Base-by-base conservation (phyloP, 2,797 vertebrate genomes). In the Apogon talboti region DNA sequence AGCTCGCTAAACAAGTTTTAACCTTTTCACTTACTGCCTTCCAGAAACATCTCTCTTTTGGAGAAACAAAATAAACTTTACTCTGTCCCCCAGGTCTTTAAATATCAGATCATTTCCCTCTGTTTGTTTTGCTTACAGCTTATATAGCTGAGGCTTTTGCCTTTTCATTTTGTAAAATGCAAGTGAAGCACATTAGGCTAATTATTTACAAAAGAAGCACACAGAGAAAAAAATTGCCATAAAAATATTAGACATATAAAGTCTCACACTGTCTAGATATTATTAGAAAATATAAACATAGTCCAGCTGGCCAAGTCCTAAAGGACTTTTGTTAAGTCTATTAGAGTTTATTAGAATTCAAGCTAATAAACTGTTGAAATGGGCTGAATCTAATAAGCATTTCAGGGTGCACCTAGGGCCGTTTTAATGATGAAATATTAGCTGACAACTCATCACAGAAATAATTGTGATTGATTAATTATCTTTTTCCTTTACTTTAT, bases 161-260 rank as follows among this genome's bases (percentile, higher is more conserved):
- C 33, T 56, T 21, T 72, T 69, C 37, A 41, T 79, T 86, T 69
- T 35, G 46, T 62, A 47, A 76, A 78, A 71, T 66, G 53, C 51
- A 11, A 52, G 38, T 51, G 18, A 62, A 66, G 42, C 67, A 47
- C 41, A 79, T 79, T 55, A 66, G 49, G 43, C 46, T 76, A 78
- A 76, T 74, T 62, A 78, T 64, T 48, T 52, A 51, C 50, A 18
- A 50, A n/a, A 67, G n/a, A 76, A 59, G 52, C 28, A 42, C 46
- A 76, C 16, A n/a, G 16, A 44, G 62, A 62, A 72, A 51, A 55
- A 28, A 33, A 41, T 50, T 56, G 35, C 28, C 44, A 62, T 55
- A 51, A 62, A 57, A 57, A 55, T 19, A 63, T 21, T 60, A 30
- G 37, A 40, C 37, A 40, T 10, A 28, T 57, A 63, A 57, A 47